Percentiles rank a stretch among this genome's conserved stretches.
Conservation (phyloP, 1,140 invertebrate species). For the Anadara kagoshimensis region DNA sequence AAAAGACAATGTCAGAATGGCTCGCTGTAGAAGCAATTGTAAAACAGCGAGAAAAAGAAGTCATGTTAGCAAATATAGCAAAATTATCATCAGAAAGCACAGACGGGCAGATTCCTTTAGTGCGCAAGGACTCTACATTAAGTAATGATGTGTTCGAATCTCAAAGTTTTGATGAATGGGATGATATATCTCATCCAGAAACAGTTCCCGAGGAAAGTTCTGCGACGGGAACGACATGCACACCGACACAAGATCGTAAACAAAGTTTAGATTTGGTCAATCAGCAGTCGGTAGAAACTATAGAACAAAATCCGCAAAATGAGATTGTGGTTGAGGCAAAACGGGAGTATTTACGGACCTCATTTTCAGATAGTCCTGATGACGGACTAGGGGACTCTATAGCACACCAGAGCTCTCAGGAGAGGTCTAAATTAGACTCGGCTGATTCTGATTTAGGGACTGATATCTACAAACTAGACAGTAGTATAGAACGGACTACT, state of each 20-base stretch:
- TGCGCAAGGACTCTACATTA: slow-evolving; percentile 73
- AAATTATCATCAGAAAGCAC: slow-evolving; percentile 77
- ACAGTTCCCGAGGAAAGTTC: slow-evolving; percentile 71
- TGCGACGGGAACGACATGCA: slow-evolving; percentile 62
- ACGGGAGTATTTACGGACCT: slow-evolving; percentile 47
- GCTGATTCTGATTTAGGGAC: slow-evolving; percentile 60
- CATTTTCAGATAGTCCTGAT: slow-evolving; percentile 67
- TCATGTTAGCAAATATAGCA: slow-evolving; percentile 79
- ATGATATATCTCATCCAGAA: slow-evolving; percentile 69
- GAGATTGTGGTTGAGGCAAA: slow-evolving; percentile 46
- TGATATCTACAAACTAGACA: slow-evolving; percentile 57
- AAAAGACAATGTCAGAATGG: slow-evolving; percentile 95
- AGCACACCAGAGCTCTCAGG: slow-evolving; percentile 60
- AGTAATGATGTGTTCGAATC: slow-evolving; percentile 79
- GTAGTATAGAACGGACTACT: slow-evolving; percentile 65
- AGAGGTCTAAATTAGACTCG: slow-evolving; percentile 62
- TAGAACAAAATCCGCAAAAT: slow-evolving; percentile 56
- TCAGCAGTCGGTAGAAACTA: slow-evolving; percentile 39
- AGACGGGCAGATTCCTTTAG: slow-evolving; percentile 73
- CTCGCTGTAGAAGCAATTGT: slow-evolving; percentile 94
- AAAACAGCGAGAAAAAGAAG: slow-evolving; percentile 85
- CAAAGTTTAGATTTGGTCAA: slow-evolving; percentile 60
- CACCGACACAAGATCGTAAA: slow-evolving; percentile 66
- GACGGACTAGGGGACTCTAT: slow-evolving; percentile 70
- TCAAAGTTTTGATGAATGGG: slow-evolving; percentile 68